A percentile compares a stretch with the other conserved stretches of the same genome.
Conservation (phyloP, 2,888 invertebrate genomes). For the Blera fallax region DNA sequence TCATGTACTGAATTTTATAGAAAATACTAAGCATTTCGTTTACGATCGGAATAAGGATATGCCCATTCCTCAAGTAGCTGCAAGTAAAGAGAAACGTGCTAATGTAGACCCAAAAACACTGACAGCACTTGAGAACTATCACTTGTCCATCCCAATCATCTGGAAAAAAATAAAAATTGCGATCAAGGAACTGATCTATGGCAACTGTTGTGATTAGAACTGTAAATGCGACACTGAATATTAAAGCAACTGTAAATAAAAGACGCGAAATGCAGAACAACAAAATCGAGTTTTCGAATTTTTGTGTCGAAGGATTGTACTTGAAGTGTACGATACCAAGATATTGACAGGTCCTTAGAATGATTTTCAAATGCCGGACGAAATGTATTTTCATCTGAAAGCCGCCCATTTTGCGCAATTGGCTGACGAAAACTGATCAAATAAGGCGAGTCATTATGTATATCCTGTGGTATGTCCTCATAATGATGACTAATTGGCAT, state of each 20-base stretch:
- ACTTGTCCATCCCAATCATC: background rate
- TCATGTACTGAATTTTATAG: background rate
- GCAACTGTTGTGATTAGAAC: background rate
- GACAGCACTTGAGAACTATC: background rate
- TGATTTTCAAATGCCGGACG: background rate
- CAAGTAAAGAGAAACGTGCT: background rate
- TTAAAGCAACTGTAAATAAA: background rate
- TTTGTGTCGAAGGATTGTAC: background rate
- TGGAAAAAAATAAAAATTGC: background rate
- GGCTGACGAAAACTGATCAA: background rate
- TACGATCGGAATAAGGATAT: background rate
- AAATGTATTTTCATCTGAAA: background rate
- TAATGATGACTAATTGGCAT: too few relatives aligned
- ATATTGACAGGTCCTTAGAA: background rate
- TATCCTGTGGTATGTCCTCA: too few relatives aligned
- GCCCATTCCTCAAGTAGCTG: background rate
- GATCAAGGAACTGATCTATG: background rate
- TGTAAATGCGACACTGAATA: background rate
- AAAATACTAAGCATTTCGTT: background rate
- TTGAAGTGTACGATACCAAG: background rate
- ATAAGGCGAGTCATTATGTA: too few relatives aligned
- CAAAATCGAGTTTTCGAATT: background rate
- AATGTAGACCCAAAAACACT: background rate
- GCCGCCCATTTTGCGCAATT: background rate
- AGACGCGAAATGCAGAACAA: background rate